phyloP scores from a whole-genome alignment of 2,113 vertebrate species.

The Dicaeum eximium region DNA sequence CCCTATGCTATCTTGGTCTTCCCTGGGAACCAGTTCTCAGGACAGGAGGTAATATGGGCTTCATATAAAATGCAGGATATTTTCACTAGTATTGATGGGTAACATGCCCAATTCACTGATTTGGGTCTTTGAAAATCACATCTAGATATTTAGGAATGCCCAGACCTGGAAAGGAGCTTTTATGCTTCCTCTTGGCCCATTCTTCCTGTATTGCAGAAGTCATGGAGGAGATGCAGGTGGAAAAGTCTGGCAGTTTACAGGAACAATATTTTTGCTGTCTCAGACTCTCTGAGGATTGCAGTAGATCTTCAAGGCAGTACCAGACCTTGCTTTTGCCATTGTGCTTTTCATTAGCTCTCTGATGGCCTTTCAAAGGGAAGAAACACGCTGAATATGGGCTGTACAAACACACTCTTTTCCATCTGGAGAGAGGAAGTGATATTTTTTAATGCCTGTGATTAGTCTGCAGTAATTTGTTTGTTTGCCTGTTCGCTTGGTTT shows the following conservation, averaged over 20 bases:
- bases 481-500: not conserved
- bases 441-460: constrained; percentile 10
- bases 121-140: not conserved
- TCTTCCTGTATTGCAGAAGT: not conserved
- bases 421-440: constrained; percentile 16
- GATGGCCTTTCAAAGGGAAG: not conserved
- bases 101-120: not conserved
- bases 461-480: constrained; percentile 18
- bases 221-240: not conserved
- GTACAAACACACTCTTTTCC: not conserved
- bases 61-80: not conserved
- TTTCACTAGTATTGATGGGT: not conserved
- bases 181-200: not conserved
- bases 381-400: not conserved
- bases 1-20: not conserved
- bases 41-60: not conserved
- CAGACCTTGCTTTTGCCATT: not conserved
- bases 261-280: not conserved
- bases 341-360: not conserved
- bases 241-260: not conserved
- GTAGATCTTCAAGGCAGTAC: not conserved
- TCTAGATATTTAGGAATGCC: not conserved
- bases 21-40: not conserved
- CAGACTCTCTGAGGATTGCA: not conserved
- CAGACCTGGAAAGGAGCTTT: not conserved